phyloP scores from a whole-genome alignment of 92 coral and sea anemone species.

The Isaurus tuberculatus region DNA sequence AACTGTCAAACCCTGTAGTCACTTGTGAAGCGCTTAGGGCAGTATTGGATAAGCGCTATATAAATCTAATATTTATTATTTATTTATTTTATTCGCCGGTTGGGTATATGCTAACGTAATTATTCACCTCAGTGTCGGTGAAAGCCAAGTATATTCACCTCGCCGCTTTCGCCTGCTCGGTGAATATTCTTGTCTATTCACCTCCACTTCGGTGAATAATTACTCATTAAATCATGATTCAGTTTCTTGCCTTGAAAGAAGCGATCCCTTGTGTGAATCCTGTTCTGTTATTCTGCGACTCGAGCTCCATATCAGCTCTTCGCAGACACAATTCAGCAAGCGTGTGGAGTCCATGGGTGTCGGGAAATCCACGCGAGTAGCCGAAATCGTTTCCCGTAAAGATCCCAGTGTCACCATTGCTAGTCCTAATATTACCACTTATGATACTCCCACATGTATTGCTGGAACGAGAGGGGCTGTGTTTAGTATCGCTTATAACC shows the following conservation, averaged over 20 bases:
- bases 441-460: conserved; percentile 16
- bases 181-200: no score
- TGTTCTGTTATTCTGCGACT: conserved; percentile 28
- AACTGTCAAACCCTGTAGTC: no score
- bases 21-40: no score
- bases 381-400: conserved; percentile 19
- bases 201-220: background rate
- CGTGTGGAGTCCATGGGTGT: conserved; percentile 84
- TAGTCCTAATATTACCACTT: conserved; percentile 23
- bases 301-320: conserved; percentile 78
- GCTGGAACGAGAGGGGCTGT: conserved; percentile 6
- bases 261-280: conserved; percentile 34
- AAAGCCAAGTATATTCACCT: no score
- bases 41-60: no score
- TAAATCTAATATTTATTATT: no score
- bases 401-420: conserved; percentile 25
- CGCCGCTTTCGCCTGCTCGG: no score
- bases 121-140: no score
- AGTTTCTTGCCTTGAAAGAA: conserved; percentile 15
- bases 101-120: no score
- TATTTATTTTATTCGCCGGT: no score
- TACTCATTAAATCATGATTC: background rate
- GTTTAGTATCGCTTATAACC: background rate
- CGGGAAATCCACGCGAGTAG: conserved; percentile 40
- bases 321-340: conserved; percentile 93